Base-by-base conservation (phyloP, 1,140 invertebrate genomes). In the Zophobas atratus region DNA sequence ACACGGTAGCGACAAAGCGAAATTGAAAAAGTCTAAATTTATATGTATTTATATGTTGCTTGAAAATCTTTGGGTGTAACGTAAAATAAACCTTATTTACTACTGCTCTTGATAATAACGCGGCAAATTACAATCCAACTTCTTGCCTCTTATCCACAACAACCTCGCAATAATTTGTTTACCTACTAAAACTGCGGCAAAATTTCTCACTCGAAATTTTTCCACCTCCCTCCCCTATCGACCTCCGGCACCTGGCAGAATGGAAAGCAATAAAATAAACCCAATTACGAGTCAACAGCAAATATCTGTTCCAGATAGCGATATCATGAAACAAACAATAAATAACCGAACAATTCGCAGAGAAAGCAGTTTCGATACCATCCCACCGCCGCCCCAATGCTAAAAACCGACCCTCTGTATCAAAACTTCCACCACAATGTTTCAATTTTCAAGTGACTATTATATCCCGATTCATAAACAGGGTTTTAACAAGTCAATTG, bases 271-370 rank as follows among this genome's bases (percentile, higher is more conserved):
- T 67, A 67, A 67, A 67, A 67, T 67, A 67, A 67, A 33, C 49
- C n/a, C 60, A 67, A 67, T 67, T 67, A 67, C 60, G 60, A 67
- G 60, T 67, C 60, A 67, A 67, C 60, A 67, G 60, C 60, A 43
- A 67, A 67, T 67, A 67, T 67, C 60, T 67, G 60, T 67, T 67
- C 60, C 60, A 67, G 60, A 67, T 67, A 67, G 60, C 60, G 60
- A 32, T 67, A 67, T 67, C 60, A 67, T 43, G 60, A 67, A 67
- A 41, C 60, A 67, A 67, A 67, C 60, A 67, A 67, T 67, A 67
- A 67, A 67, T 67, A 67, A 67, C 60, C 60, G 60, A 67, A 67
- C 60, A 67, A 67, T 67, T 43, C 60, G n/a, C 2, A 5, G 32
- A 39, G 60, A 67, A 67, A 43, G 6, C 60, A 67, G 60, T 67